Percentiles rank a stretch among this genome's conserved stretches.
These are phyloP conservation scores for Nemoura dubitans DNA, from an alignment of 2,888 invertebrate species.

Conservation along the genomic window DNA sequence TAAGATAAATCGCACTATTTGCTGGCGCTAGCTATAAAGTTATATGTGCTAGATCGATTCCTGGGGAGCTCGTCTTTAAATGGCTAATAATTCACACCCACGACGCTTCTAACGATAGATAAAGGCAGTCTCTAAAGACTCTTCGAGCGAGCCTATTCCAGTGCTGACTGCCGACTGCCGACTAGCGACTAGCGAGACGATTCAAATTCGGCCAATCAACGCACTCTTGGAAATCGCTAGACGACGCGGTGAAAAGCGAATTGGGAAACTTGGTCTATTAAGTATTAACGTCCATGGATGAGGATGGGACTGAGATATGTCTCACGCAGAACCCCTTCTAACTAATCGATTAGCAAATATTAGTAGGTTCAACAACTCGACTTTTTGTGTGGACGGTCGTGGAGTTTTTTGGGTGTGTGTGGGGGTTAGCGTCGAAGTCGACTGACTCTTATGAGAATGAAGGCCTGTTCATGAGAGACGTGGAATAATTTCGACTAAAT, in stretches of 20 bases:
- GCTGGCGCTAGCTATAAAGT: neutral
- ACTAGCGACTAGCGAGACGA: neutral
- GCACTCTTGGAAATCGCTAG: neutral
- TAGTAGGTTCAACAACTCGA: neutral
- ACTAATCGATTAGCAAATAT: neutral
- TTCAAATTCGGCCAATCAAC: slow-evolving; percentile 2
- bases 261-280: slow-evolving; percentile 4
- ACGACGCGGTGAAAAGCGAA: neutral
- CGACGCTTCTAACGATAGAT: neutral
- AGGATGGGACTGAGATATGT: neutral
- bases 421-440: too few species aligned
- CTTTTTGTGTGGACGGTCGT: too few species aligned
- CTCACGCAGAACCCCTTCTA: neutral
- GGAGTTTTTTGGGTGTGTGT: too few species aligned
- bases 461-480: too few species aligned
- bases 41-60: neutral
- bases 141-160: neutral
- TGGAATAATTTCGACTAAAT: too few species aligned
- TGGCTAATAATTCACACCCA: neutral
- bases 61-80: neutral
- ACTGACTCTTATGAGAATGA: too few species aligned
- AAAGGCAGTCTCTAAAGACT: neutral
- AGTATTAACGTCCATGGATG: neutral
- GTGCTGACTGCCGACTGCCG: neutral
- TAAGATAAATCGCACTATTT: slow-evolving; percentile 12